Conservation (phyloP, 2,888 invertebrate genomes). For the Heliconius charithonia region DNA sequence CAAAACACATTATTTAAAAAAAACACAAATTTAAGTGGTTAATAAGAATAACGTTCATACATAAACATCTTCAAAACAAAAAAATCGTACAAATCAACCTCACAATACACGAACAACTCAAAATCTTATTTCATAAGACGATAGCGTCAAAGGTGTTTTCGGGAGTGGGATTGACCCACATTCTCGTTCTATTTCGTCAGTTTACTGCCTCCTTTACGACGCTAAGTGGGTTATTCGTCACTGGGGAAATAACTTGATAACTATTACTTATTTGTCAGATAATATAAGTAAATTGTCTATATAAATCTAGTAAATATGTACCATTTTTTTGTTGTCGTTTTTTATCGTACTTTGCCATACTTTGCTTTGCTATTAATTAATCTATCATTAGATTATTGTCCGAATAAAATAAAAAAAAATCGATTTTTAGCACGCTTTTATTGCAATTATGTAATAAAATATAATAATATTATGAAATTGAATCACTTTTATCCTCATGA, state of each 20-base stretch:
- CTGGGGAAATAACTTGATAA: slow-evolving; percentile 30
- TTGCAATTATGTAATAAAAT: too few relatives aligned
- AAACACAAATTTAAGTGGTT: too few relatives aligned
- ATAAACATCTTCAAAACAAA: neutral
- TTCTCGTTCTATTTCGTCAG: slow-evolving; percentile 7
- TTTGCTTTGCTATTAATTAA: too few relatives aligned
- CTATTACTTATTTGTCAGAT: slow-evolving; percentile 24
- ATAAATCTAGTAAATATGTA: neutral
- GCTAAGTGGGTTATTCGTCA: slow-evolving; percentile 33
- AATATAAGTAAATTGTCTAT: slow-evolving; percentile 1
- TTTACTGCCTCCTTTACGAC: slow-evolving; percentile 34
- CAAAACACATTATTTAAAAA: too few relatives aligned
- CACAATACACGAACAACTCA: neutral
- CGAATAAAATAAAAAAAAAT: too few relatives aligned
- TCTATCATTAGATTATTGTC: too few relatives aligned
- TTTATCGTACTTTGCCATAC: too few relatives aligned
- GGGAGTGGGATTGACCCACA: slow-evolving; percentile 16
- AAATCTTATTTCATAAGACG: slow-evolving; percentile 9
- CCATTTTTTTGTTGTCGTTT: neutral
- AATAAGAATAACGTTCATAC: too few relatives aligned
- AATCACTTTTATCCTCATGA: too few relatives aligned
- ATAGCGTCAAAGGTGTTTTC: neutral
- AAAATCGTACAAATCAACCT: neutral
- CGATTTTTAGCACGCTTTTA: too few relatives aligned
- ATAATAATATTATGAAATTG: too few relatives aligned